Evolutionary conservation across 2,888 invertebrate genomes (phyloP).

Genomic region (Protodeltote pygarga): DNA sequence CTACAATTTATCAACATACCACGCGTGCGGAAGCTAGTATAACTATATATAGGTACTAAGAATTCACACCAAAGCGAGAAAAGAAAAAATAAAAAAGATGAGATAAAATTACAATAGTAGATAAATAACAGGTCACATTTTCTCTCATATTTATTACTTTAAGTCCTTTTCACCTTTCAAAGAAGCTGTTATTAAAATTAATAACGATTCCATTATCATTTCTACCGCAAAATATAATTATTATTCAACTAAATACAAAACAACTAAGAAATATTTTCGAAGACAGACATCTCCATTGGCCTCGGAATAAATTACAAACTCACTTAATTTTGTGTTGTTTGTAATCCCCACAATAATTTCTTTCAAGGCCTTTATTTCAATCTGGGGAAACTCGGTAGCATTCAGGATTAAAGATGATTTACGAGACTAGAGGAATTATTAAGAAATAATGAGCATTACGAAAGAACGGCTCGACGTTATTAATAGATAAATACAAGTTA

Average conservation of each 20-base stretch:
- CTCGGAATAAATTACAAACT: slow-evolving; percentile 69
- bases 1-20: no score
- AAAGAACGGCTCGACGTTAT: slow-evolving; percentile 40
- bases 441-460: slow-evolving; percentile 53
- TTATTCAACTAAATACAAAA: slow-evolving; percentile 64
- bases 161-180: slow-evolving; percentile 23
- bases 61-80: no score
- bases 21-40: no score
- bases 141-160: slow-evolving; percentile 16
- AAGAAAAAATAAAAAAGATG: no score
- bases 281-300: slow-evolving; percentile 60
- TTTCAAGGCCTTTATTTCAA: slow-evolving; percentile 66
- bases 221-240: slow-evolving; percentile 56
- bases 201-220: slow-evolving; percentile 58
- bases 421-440: slow-evolving; percentile 54
- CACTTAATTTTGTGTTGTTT: slow-evolving; percentile 70
- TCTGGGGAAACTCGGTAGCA: slow-evolving; percentile 55
- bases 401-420: slow-evolving; percentile 60
- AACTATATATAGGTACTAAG: no score
- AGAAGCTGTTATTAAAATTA: slow-evolving; percentile 49
- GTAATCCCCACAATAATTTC: slow-evolving; percentile 69
- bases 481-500: slow-evolving; percentile 41
- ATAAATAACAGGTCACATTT: slow-evolving; percentile 29
- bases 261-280: slow-evolving; percentile 61
- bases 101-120: no score